Base-by-base conservation (phyloP, 2,113 vertebrate genomes). In the Tachuris rubrigastra region DNA sequence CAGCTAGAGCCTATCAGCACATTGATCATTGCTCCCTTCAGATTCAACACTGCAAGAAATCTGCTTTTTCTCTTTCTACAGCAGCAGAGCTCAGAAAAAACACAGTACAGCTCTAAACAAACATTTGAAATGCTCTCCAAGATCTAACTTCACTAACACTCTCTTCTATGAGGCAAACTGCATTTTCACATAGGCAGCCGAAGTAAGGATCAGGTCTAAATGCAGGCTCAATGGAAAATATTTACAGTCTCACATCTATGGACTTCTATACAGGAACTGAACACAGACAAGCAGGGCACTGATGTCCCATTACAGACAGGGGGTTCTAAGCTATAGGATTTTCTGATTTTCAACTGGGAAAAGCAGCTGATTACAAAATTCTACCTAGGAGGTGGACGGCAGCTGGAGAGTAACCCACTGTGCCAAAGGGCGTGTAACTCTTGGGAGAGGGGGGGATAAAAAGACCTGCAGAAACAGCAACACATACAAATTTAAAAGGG, bases 401-500 rank as follows among this genome's bases (percentile, higher is more conserved):
- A 53, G 8, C 12, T 17, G 37, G 12, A 80, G 14, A 66, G 9
- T 3, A 67, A 42, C 52, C 22, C 59, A 52, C 28, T 27, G 18
- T 4, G 6, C 17, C 55, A 69, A 39, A 53, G 37, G 16, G 8
- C 50, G 5, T 6, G 1, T 1, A 49, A 47, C 14, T 46, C 30
- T 31, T n/a, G 35, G 28, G 8, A 59, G 23, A 65, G 9, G 39
- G 3, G 2, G 12, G 7, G n/a, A 7, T 27, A 41, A 49, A 42
- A n/a, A 74, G 3, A 79, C 17, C 35, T 63, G 21, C 7, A n/a
- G 25, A 85, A 28, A 9, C 22, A 94, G 42, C 16, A 72, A 4
- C 30, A 69, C 1, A 12, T 0, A n/a, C 5, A 73, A 49, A 31
- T 59, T 42, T 53, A 23, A 8, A 58, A 44, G 11, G 10, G 23